Evolutionary conservation across 2,888 invertebrate genomes (phyloP), one percentile per base, ranked within the genome.

Genomic region (Pecten maximus): DNA sequence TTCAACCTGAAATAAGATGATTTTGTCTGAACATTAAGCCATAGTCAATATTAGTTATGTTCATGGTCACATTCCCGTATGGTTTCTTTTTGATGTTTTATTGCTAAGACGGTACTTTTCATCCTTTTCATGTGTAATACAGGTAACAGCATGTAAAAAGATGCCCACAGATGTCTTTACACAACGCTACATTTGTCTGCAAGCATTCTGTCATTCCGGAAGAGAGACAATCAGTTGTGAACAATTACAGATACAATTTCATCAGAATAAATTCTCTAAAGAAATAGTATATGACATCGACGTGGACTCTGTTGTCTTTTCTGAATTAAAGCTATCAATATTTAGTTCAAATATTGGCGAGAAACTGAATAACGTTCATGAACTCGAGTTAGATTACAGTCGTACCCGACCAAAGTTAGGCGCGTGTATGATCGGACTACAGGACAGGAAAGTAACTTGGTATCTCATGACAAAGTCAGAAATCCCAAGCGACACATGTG

Each of bases 401-500:
- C 40, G 40, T 28, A 50, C 40, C 19, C 12, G 19, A 2, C 44
- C 19, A 0, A 2, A 23, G 19, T 16, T 90, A n/a, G 87, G 40
- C 12, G 90, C 86, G n/a, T 35, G 86, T 8, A 86, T 87, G 10
- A n/a, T 74, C 10, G 50, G 48, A 6, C 28, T 50, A 12, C 39
- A 86, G 28, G 88, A 87, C 23, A 87, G 90, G 15, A 48, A 86
- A 10, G 39, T 86, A n/a, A 89, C 87, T 8, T 90, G 90, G 90
- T 90, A 88, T 40, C 50, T 90, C 2, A 90, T 88, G 88, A 88
- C 60, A 19, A 50, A 88, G 40, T 28, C 15, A 8, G 16, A 16
- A 60, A n/a, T 87, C 74, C 90, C 90, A 15, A 40, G 23, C 3
- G 48, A 39, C 40, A 50, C 88, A 12, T 90, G 90, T 87, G 86